A percentile compares a stretch with the other conserved stretches of the same genome.
These are phyloP conservation scores for Remorina albescens DNA, from an alignment of 2,797 vertebrate genomes.

Conservation along the genomic window DNA sequence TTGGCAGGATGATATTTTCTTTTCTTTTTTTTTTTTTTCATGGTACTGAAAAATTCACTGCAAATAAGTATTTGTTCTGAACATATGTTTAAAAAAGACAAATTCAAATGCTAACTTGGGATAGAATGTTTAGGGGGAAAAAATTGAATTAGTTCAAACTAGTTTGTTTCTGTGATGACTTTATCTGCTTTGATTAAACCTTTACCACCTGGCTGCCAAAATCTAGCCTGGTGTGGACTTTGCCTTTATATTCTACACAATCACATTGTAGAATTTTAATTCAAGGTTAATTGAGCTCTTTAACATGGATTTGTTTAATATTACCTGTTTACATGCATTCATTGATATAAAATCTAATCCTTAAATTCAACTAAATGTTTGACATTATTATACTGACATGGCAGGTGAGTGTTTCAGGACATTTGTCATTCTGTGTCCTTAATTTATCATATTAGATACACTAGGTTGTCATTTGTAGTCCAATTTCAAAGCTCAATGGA, in stretches of 20 bases:
- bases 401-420: not conserved
- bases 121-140: not conserved
- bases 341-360: not conserved
- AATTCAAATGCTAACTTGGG: not conserved
- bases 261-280: not conserved
- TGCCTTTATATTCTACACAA: not conserved
- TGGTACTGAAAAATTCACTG: not conserved
- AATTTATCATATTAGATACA: too few relatives aligned
- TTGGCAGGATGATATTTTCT: not conserved
- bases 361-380: not conserved
- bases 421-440: not conserved
- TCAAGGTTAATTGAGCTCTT: not conserved
- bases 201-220: slow-evolving; percentile 2
- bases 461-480: too few relatives aligned
- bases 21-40: not conserved
- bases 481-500: too few relatives aligned
- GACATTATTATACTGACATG: not conserved
- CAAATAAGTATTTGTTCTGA: not conserved
- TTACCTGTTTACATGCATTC: not conserved
- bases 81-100: slow-evolving; percentile 15
- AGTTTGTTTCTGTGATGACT: slow-evolving; percentile 6
- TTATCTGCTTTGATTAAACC: slow-evolving; percentile 14
- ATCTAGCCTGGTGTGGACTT: slow-evolving; percentile 5
- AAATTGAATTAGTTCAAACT: not conserved
- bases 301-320: not conserved